A percentile compares a stretch with the other conserved stretches of the same genome.
These are phyloP conservation scores for Enteromius afrohamiltoni DNA, from an alignment of 2,797 vertebrate species.

Conservation along the genomic window DNA sequence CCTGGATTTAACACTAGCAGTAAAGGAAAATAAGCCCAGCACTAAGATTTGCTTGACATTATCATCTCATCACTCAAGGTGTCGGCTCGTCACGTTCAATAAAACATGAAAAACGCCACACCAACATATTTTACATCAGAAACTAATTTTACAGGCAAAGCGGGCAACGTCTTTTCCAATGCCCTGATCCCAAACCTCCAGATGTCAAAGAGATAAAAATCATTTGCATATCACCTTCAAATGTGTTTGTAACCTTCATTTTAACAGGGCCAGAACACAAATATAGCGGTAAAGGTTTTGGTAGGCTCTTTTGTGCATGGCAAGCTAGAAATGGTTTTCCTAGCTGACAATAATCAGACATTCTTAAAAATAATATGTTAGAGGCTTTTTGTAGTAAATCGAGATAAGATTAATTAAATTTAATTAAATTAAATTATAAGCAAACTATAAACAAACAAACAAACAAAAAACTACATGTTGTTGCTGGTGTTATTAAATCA, in stretches of 20 bases:
- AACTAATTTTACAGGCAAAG: slow-evolving; percentile 82
- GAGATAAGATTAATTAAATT: background rate
- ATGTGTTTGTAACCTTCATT: slow-evolving; percentile 76
- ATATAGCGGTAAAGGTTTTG: slow-evolving; percentile 32
- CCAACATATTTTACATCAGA: slow-evolving; percentile 76
- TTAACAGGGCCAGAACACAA: slow-evolving; percentile 12
- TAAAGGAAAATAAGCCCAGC: slow-evolving; percentile 77
- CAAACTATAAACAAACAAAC: background rate
- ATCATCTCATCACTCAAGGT: slow-evolving; percentile 76
- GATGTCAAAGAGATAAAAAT: slow-evolving; percentile 61
- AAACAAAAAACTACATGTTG: background rate
- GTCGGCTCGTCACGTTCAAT: slow-evolving; percentile 75
- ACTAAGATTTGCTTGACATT: slow-evolving; percentile 75
- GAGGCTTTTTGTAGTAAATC: background rate
- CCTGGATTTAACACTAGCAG: slow-evolving; percentile 86
- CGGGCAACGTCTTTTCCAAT: slow-evolving; percentile 71
- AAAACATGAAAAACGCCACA: slow-evolving; percentile 71
- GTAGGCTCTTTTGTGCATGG: background rate
- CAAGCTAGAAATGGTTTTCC: slow-evolving; percentile 3
- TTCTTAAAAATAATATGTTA: background rate
- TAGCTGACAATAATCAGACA: background rate
- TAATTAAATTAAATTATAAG: background rate
- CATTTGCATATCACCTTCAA: slow-evolving; percentile 84
- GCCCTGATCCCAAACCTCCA: slow-evolving; percentile 67
- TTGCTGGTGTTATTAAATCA: background rate